Percentiles rank a stretch among this genome's conserved stretches.
Conservation (phyloP, 2,888 invertebrate genomes). For the Dicycla oo region DNA sequence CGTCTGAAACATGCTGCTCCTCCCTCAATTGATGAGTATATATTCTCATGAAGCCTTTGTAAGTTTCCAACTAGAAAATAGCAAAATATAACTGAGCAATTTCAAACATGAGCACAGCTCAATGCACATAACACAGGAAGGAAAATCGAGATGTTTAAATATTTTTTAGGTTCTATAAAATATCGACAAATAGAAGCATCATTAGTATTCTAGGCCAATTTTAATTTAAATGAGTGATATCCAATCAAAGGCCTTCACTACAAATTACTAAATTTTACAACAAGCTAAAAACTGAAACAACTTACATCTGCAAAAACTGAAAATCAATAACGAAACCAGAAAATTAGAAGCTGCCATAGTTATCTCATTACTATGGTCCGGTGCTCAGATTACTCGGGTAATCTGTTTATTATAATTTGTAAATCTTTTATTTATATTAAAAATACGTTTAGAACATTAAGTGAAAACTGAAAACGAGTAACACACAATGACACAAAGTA, state of each 20-base stretch:
- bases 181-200: background rate
- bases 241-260: background rate
- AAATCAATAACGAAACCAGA: slow-evolving; percentile 47
- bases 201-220: background rate
- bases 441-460: too few species aligned
- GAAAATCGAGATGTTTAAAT: background rate
- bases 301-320: slow-evolving; percentile 51
- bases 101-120: background rate
- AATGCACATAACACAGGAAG: background rate
- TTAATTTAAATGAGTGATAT: background rate
- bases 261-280: background rate
- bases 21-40: slow-evolving; percentile 94
- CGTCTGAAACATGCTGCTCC: slow-evolving; percentile 96
- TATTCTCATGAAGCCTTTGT: slow-evolving; percentile 94
- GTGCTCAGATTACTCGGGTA: slow-evolving; percentile 1
- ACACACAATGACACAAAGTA: background rate
- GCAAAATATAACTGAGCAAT: slow-evolving; percentile 2
- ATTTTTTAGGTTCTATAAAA: background rate
- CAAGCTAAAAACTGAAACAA: slow-evolving; percentile 18
- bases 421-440: background rate
- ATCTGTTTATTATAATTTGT: background rate
- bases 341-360: slow-evolving; percentile 49
- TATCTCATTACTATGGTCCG: slow-evolving; percentile 35
- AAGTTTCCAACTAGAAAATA: slow-evolving; percentile 79
- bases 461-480: too few species aligned